phyloP scores from a whole-genome alignment of 2,888 invertebrate genomes.

The Xestobium rufovillosum region DNA sequence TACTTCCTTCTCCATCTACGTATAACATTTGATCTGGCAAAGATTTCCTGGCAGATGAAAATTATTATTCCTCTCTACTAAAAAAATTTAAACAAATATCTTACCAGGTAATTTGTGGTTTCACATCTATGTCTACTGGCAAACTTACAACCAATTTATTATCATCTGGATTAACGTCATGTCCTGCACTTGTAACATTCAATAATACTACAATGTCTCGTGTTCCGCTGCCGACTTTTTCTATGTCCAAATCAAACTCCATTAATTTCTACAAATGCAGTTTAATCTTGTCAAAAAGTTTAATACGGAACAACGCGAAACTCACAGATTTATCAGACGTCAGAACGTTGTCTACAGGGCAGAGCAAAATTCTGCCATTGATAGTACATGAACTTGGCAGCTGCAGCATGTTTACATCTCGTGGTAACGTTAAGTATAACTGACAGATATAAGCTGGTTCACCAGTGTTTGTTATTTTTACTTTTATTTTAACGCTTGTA shows the following conservation, averaged over 20 bases:
- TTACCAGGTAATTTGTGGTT: slow-evolving; percentile 28
- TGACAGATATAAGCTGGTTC: slow-evolving; percentile 37
- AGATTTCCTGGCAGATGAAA: slow-evolving; percentile 21
- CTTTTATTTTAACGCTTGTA: slow-evolving; percentile 27
- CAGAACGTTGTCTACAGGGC: slow-evolving; percentile 28
- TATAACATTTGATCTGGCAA: slow-evolving; percentile 23
- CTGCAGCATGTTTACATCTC: slow-evolving; percentile 24
- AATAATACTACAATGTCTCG: slow-evolving; percentile 24
- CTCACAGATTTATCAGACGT: slow-evolving; percentile 13
- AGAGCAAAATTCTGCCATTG: slow-evolving; percentile 19
- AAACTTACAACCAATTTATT: slow-evolving; percentile 23
- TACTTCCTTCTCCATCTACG: slow-evolving; percentile 18
- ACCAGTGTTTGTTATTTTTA: slow-evolving; percentile 33
- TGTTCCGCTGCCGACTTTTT: slow-evolving; percentile 17
- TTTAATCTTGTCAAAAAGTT: too few relatives aligned
- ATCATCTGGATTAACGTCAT: slow-evolving; percentile 25
- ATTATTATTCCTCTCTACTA: background rate
- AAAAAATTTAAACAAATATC: slow-evolving; percentile 2
- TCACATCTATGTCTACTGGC: slow-evolving; percentile 24
- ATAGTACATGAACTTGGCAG: slow-evolving; percentile 26
- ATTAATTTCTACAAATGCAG: slow-evolving; percentile 19
- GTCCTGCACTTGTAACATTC: slow-evolving; percentile 27
- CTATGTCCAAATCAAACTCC: slow-evolving; percentile 26
- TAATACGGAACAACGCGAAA: too few relatives aligned
- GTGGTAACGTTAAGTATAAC: slow-evolving; percentile 27